phyloP scores from a whole-genome alignment of 2,113 vertebrate species.

The Trematomus loennbergii region DNA sequence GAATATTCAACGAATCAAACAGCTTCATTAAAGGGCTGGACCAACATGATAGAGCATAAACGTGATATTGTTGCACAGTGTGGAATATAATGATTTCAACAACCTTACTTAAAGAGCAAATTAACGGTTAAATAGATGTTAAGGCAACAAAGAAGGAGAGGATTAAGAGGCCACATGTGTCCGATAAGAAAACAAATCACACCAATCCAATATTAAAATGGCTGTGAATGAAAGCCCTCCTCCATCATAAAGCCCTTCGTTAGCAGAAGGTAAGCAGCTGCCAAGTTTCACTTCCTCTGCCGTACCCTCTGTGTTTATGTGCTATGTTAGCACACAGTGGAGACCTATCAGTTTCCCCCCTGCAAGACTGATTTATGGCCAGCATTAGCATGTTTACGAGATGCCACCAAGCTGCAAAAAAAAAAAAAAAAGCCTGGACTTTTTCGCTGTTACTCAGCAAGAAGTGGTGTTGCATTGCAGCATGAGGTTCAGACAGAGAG shows the following conservation, averaged over 20 bases:
- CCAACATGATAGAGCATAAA: background rate
- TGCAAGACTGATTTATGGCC: slow-evolving; percentile 38
- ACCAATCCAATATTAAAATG: slow-evolving; percentile 10
- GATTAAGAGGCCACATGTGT: slow-evolving; percentile 1
- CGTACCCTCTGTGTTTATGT: slow-evolving; percentile 39
- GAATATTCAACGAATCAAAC: background rate
- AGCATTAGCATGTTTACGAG: slow-evolving; percentile 68
- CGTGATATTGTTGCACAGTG: background rate
- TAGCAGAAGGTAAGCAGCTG: slow-evolving; percentile 35
- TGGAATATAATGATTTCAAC: background rate
- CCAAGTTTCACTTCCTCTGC: slow-evolving; percentile 69
- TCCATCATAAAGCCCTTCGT: background rate
- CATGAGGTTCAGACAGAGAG: slow-evolving; percentile 27
- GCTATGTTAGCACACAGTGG: slow-evolving; percentile 47
- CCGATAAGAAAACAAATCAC: background rate
- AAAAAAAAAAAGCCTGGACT: background rate
- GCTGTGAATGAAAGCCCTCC: slow-evolving; percentile 9
- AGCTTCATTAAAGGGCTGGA: background rate
- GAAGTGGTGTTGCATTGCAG: slow-evolving; percentile 70
- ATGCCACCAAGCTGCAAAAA: slow-evolving; percentile 44
- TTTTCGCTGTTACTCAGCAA: slow-evolving; percentile 69
- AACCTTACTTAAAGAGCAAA: background rate
- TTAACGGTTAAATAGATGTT: background rate
- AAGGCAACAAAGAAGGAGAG: background rate
- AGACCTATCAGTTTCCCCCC: slow-evolving; percentile 30